Base-by-base conservation (phyloP, 2,888 invertebrate genomes). In the Thereva unica region DNA sequence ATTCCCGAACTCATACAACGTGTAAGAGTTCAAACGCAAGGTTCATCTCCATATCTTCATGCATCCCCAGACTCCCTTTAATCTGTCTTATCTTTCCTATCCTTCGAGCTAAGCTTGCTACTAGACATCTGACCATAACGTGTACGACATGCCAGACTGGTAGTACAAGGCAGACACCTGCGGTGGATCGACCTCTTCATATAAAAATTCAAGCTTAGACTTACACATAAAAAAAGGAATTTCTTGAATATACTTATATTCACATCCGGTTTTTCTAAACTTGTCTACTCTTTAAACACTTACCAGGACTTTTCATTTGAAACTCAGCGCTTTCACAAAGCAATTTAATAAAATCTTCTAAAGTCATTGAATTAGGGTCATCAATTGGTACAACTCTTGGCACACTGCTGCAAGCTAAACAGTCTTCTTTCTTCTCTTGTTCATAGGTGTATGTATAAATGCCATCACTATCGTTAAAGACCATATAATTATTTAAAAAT, bases 401-500 rank as follows among this genome's bases (percentile, higher is more conserved):
- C 5, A 85, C 81, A 76, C 89, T 89, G 74, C 92, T 90, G 76
- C 98, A 99, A 0, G 92, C 94, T 56, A 96, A 82, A 78, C 99
- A 99, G 76, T 92, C 89, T 0, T 87, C 81, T 71, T 92, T 92
- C 74, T 86, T 91, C 77, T 97, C 97, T 0, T 96, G 93, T 78
- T 91, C 91, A 78, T 95, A 98, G 0, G 96, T 95, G 77, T 95
- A 96, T 0, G 95, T 93, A 77, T 97, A 98, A 42, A 98, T 92
- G 0, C 98, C 98, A 76, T 97, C 96, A 0, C 92, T 85, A 83
- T 98, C 94, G 77, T 96, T 97, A 75, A 99, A 91, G 67, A 97
- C 94, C 89, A 97, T 89, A 77, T 97, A 99, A 82, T 99, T 99
- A 77, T 95, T 92, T 82, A 99, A 86, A 44, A 91, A 90, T 1